Conservation (phyloP, 2,888 invertebrate species). For the Drosophila acutilabella region DNA sequence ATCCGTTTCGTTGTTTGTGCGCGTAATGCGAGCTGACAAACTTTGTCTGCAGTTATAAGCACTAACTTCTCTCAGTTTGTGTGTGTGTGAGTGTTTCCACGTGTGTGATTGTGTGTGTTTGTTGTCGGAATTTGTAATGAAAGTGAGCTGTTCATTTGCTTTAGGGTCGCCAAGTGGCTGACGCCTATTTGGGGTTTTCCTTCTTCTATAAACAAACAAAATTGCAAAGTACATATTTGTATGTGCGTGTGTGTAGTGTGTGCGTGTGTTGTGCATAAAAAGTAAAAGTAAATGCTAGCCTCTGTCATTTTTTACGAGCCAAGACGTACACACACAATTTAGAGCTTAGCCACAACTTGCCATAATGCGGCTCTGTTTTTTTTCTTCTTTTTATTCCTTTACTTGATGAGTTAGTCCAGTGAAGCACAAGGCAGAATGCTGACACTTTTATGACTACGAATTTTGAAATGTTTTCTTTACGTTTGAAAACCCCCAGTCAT, state of each 20-base stretch:
- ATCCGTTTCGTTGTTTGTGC: conserved; percentile 27
- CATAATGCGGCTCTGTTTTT: conserved; percentile 46
- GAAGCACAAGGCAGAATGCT: conserved; percentile 37
- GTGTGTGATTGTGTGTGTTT: conserved; percentile 61
- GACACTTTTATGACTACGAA: conserved; percentile 58
- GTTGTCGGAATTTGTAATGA: conserved; percentile 77
- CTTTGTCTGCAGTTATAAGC: conserved; percentile 67
- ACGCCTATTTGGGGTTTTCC: conserved; percentile 50
- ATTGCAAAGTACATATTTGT: conserved; percentile 3
- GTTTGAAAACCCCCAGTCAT: conserved; percentile 33
- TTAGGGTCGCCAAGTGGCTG: conserved; percentile 75
- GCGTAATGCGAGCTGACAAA: conserved; percentile 75
- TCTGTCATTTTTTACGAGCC: conserved; percentile 38
- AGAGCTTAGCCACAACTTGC: conserved; percentile 58
- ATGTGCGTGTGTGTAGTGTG: conserved; percentile 3
- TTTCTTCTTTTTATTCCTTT: conserved; percentile 3
- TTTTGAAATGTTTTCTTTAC: conserved; percentile 53
- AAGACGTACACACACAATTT: conserved; percentile 23
- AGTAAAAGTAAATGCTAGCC: conserved; percentile 35
- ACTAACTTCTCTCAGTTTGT: conserved; percentile 22
- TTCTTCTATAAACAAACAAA: conserved; percentile 13
- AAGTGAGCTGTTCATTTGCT: conserved; percentile 79
- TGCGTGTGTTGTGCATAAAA: conserved; percentile 29
- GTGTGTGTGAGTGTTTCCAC: conserved; percentile 36
- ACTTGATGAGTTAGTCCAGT: conserved; percentile 1